Base-by-base conservation (phyloP, 2,113 vertebrate species). In the Balaenoptera acutorostrata region DNA sequence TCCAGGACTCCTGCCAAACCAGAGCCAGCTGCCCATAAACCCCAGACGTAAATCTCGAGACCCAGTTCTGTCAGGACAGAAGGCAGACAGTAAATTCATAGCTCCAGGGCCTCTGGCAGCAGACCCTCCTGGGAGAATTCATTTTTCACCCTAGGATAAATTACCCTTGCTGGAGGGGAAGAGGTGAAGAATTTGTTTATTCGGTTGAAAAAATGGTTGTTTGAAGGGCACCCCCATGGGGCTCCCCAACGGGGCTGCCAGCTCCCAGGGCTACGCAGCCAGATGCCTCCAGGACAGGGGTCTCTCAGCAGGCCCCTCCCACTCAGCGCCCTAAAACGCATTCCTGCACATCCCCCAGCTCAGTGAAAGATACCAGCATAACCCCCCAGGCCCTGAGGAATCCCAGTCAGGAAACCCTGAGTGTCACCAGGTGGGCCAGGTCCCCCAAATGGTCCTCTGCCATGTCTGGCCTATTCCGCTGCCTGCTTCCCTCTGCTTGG, bases 51-150 rank as follows among this genome's bases (percentile, higher is more conserved):
- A 98, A 97, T 97, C 95, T 95, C 88, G 95, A 90, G 80, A 88
- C 90, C 68, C 78, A 91, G 84, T 84, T 93, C 82, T 25, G 13
- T 90, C 78, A 55, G 71, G 96, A 89, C 90, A 96, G 81, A 96
- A 97, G 69, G 90, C 27, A 25, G 66, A 81, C 80, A 68, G 94
- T 97, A 98, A 98, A 98, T 98, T 92, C 88, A 17, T 96, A 64
- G 12, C 95, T 93, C 96, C 95, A 86, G 80, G 95, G 96, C 75
- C 90, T 96, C 80, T 41, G 74, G 83, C 97, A 97, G 46, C 63
- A 52, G 55, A 89, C 18, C 27, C 87, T 93, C 88, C 92, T 93
- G 59, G 85, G 95, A 95, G 71, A 97, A 93, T 94, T 97, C 57
- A 83, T 85, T 96, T 97, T 90, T 90, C 80, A 31, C 71, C 41